phyloP scores from a whole-genome alignment of 1,140 invertebrate genomes.

The Colletes gigas region DNA sequence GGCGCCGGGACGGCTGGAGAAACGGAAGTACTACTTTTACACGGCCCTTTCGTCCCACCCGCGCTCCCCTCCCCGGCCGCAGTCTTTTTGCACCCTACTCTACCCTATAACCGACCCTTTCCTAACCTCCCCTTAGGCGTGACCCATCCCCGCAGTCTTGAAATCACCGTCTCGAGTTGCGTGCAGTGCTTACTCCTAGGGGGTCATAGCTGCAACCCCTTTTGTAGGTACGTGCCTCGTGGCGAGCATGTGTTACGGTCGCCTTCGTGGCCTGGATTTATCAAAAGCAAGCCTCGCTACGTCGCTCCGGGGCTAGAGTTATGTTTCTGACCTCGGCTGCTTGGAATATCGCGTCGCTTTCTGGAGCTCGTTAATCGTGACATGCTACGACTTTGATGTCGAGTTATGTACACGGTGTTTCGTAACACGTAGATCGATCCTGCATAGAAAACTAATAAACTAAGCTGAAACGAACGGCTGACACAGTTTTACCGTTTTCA shows the following conservation, averaged over 20 bases:
- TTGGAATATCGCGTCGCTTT: neutral
- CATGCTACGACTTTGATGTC: neutral
- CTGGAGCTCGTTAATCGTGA: constrained; percentile 1
- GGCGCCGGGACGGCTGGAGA: constrained; percentile 69
- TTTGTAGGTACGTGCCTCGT: constrained; percentile 27
- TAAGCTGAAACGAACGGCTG: too few relatives aligned
- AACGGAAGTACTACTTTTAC: constrained; percentile 76
- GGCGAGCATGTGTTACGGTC: constrained; percentile 39
- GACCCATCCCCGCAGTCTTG: constrained; percentile 52
- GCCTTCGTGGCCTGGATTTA: constrained; percentile 66
- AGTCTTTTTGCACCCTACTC: constrained; percentile 43
- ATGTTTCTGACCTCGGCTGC: constrained; percentile 26
- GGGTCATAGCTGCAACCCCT: constrained; percentile 51
- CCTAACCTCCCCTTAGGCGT: constrained; percentile 39
- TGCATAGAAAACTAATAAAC: too few relatives aligned
- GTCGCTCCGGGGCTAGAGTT: constrained; percentile 18
- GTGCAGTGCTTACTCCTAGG: constrained; percentile 54
- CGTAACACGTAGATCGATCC: constrained; percentile 15
- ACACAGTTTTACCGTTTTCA: too few relatives aligned
- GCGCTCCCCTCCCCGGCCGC: neutral
- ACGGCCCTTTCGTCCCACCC: constrained; percentile 50
- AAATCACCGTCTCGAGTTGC: constrained; percentile 74
- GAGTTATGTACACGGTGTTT: neutral
- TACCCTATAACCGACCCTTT: constrained; percentile 30
- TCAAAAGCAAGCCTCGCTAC: constrained; percentile 41